Conservation (phyloP, 1,140 invertebrate genomes). For the Drosophila busckii region DNA sequence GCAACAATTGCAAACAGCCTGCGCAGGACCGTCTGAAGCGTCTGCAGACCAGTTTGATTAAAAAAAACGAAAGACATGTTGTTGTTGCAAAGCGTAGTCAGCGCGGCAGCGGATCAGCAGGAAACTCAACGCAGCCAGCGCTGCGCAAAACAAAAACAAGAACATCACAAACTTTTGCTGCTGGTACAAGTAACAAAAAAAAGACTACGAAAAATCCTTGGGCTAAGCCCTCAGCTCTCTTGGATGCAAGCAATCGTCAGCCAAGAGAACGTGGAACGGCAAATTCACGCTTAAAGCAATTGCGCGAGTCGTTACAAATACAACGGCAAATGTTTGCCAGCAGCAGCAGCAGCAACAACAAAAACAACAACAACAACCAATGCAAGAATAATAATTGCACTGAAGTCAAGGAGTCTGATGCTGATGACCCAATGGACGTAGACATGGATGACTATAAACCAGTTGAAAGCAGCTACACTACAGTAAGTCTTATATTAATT, state of each 20-base stretch:
- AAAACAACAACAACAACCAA: background rate
- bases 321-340: conserved; percentile 11
- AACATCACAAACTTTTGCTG: background rate
- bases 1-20: conserved; percentile 17
- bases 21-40: conserved; percentile 66
- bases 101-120: background rate
- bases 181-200: background rate
- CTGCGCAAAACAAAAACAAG: too few relatives aligned
- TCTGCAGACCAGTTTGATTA: conserved; percentile 31
- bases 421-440: conserved; percentile 46
- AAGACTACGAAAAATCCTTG: conserved; percentile 14
- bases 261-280: conserved; percentile 15
- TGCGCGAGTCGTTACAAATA: conserved; percentile 22
- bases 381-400: background rate
- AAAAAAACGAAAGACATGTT: conserved; percentile 7
- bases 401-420: background rate
- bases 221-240: conserved; percentile 52
- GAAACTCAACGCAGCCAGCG: too few relatives aligned
- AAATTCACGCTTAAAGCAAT: conserved; percentile 32
- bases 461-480: background rate
- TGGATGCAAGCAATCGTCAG: conserved; percentile 47
- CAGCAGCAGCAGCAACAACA: conserved; percentile 1
- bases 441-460: background rate
- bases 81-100: background rate
- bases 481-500: background rate